Conservation (phyloP, 2,888 invertebrate genomes). For the Hylaea fasciaria region DNA sequence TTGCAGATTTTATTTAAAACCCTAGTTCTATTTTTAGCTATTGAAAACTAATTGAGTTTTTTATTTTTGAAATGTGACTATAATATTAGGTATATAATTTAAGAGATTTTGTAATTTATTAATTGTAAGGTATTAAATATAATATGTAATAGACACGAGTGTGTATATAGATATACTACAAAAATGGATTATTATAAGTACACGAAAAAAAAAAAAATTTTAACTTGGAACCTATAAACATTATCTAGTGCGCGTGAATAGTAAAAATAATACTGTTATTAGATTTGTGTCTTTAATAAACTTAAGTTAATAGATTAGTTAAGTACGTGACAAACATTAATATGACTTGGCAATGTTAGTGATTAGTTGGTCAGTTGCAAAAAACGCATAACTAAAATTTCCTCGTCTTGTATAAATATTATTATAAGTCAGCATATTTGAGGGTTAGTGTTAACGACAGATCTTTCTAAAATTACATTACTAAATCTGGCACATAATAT, state of each 20-base stretch:
- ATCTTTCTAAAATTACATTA: conserved; percentile 42
- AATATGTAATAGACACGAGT: too few species aligned
- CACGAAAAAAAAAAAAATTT: too few species aligned
- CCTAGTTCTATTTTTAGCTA: too few species aligned
- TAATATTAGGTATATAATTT: too few species aligned
- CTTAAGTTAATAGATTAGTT: conserved; percentile 32
- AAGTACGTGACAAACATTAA: conserved; percentile 29
- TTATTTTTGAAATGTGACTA: too few species aligned
- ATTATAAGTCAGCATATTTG: conserved; percentile 17
- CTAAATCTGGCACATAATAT: conserved; percentile 57
- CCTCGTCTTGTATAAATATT: conserved; percentile 5
- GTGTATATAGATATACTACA: too few species aligned
- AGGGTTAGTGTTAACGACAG: conserved; percentile 32
- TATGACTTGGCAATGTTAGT: conserved; percentile 10
- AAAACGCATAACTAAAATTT: not conserved
- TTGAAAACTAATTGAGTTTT: too few species aligned
- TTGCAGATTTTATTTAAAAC: conserved; percentile 6
- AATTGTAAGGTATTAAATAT: too few species aligned
- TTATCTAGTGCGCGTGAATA: not conserved
- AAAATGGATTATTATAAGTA: too few species aligned
- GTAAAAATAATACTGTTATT: conserved; percentile 36
- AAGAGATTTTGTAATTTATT: too few species aligned
- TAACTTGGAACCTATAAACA: too few species aligned
- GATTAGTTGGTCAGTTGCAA: conserved; percentile 7
- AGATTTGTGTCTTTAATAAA: conserved; percentile 5